These are phyloP conservation scores for Ormia ochracea DNA, from an alignment of 2,888 invertebrate genomes.

Conservation along the genomic window DNA sequence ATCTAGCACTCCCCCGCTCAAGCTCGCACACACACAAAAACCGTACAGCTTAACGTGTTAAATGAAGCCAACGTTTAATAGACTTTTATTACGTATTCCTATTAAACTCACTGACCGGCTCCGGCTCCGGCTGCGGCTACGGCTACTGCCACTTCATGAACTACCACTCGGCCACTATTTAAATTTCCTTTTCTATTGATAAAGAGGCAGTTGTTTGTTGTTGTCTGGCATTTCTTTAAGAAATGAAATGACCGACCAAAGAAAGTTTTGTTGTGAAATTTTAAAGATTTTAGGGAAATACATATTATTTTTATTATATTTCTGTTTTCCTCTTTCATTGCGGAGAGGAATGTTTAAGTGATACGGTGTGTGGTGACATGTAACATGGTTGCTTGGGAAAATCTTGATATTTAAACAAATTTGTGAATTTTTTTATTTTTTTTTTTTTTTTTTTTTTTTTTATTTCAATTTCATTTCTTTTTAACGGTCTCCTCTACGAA, in stretches of 20 bases:
- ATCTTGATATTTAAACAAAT: constrained; percentile 36
- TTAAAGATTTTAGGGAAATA: constrained; percentile 31
- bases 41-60: constrained; percentile 38
- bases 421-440: constrained; percentile 26
- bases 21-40: not conserved
- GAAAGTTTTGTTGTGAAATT: constrained; percentile 44
- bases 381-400: constrained; percentile 49
- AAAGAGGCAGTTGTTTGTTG: not conserved
- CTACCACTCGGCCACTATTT: constrained; percentile 23
- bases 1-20: constrained; percentile 63
- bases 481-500: not conserved
- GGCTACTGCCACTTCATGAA: constrained; percentile 8
- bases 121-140: too few relatives aligned
- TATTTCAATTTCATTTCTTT: constrained; percentile 1
- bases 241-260: constrained; percentile 41
- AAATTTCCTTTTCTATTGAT: constrained; percentile 31
- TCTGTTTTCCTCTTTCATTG: not conserved
- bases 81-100: not conserved
- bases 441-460: too few relatives aligned
- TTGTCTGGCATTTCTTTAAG: constrained; percentile 28
- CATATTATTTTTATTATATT: not conserved
- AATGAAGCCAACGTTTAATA: constrained; percentile 10
- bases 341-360: constrained; percentile 35
- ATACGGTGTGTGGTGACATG: constrained; percentile 48
- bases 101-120: not conserved